phyloP scores from a whole-genome alignment of 2,113 vertebrate genomes.

The Corydoras sp. region DNA sequence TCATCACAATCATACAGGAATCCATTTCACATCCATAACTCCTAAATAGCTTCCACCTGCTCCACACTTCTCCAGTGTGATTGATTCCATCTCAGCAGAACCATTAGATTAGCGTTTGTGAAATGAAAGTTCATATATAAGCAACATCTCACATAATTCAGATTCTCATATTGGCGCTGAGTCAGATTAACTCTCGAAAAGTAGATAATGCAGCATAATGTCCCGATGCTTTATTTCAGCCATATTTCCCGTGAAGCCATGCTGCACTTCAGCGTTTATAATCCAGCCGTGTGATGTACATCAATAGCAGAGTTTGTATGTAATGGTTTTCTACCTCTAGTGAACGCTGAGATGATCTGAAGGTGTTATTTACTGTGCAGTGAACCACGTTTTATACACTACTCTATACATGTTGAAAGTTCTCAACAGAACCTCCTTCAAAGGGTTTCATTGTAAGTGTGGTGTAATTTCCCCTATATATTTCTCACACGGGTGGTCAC shows the following conservation, averaged over 20 bases:
- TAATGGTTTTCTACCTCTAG: slow-evolving; percentile 5
- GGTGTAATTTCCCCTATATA: slow-evolving; percentile 16
- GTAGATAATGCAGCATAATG: background rate
- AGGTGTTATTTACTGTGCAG: background rate
- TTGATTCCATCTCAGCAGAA: too few relatives aligned
- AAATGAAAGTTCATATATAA: too few relatives aligned
- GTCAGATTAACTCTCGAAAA: background rate
- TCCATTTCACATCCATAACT: too few relatives aligned
- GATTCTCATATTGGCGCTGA: background rate
- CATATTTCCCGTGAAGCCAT: slow-evolving; percentile 1
- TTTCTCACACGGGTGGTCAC: slow-evolving; percentile 33
- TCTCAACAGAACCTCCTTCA: slow-evolving; percentile 19
- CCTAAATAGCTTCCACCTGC: too few relatives aligned
- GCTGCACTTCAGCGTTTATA: background rate
- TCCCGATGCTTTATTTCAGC: background rate
- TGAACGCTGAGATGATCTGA: background rate
- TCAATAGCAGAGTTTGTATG: slow-evolving; percentile 8
- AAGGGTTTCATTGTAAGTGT: slow-evolving; percentile 9
- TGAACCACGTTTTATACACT: too few relatives aligned
- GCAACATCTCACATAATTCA: too few relatives aligned
- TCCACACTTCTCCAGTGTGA: too few relatives aligned
- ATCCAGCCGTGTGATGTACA: slow-evolving; percentile 20
- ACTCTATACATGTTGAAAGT: too few relatives aligned
- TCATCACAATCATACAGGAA: too few relatives aligned
- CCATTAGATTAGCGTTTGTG: too few relatives aligned